Conservation (phyloP, 2,113 vertebrate species). For the Clarias macrocephalus region DNA sequence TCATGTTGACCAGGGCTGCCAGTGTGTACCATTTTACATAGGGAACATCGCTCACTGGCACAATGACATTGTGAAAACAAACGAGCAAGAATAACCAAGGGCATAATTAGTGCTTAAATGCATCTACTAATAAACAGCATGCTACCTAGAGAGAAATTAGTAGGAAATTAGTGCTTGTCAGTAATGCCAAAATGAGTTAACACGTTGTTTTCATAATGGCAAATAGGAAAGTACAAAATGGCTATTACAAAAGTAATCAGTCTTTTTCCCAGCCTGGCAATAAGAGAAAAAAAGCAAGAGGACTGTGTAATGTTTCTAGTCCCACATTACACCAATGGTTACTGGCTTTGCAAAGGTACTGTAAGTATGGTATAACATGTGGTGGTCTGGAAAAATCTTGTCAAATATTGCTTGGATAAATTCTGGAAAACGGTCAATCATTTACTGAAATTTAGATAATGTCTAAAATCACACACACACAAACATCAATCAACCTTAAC, state of each 20-base stretch:
- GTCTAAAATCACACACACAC: neutral
- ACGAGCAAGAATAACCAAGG: slow-evolving; percentile 30
- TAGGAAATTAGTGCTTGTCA: slow-evolving; percentile 48
- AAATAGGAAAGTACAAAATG: slow-evolving; percentile 43
- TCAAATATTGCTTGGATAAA: neutral
- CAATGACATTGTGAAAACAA: slow-evolving; percentile 37
- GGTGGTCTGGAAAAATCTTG: neutral
- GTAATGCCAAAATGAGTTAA: slow-evolving; percentile 36
- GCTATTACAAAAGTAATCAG: slow-evolving; percentile 37
- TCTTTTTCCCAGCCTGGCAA: slow-evolving; percentile 35
- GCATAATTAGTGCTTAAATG: slow-evolving; percentile 37
- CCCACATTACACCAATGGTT: neutral
- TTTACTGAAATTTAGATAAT: neutral
- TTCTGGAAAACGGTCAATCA: neutral
- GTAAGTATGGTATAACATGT: neutral
- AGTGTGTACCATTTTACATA: slow-evolving; percentile 30
- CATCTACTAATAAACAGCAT: slow-evolving; percentile 43
- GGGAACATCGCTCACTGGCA: slow-evolving; percentile 22
- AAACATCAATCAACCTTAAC: neutral
- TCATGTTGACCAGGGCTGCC: slow-evolving; percentile 11
- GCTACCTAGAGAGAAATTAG: slow-evolving; percentile 19
- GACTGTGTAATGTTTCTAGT: neutral
- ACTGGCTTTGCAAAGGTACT: neutral
- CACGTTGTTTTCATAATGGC: slow-evolving; percentile 44
- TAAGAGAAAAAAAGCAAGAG: neutral